phyloP scores from a whole-genome alignment of 2,888 invertebrate species.

The Heteropelma amictum region DNA sequence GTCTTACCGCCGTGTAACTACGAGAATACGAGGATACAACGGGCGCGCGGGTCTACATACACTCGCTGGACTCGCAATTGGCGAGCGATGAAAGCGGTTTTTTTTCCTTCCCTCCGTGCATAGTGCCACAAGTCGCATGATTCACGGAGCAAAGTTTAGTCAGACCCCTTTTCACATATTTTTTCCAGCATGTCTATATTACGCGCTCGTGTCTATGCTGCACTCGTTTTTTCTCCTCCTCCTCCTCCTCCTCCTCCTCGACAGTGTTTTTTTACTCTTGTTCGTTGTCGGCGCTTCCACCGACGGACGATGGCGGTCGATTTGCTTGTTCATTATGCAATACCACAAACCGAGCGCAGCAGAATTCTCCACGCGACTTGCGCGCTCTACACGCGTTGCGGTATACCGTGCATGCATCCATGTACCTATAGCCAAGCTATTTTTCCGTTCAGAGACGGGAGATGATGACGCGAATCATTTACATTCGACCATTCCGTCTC shows the following conservation, averaged over 20 bases:
- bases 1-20: slow-evolving; percentile 44
- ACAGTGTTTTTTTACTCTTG: not conserved
- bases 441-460: not conserved
- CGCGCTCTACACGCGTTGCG: too few relatives aligned
- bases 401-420: too few relatives aligned
- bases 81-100: slow-evolving; percentile 25
- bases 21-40: slow-evolving; percentile 22
- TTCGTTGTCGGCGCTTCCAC: not conserved
- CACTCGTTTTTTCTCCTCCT: too few relatives aligned
- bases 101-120: slow-evolving; percentile 15
- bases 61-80: slow-evolving; percentile 24
- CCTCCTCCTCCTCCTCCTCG: too few relatives aligned
- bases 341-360: too few relatives aligned
- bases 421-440: not conserved
- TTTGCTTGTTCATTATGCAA: slow-evolving; percentile 34
- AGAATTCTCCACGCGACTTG: too few relatives aligned
- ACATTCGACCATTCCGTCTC: slow-evolving; percentile 8
- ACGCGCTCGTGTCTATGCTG: too few relatives aligned
- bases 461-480: slow-evolving; percentile 25
- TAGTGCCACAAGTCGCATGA: slow-evolving; percentile 7
- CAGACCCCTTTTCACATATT: slow-evolving; percentile 2
- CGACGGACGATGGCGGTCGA: slow-evolving; percentile 33
- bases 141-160: slow-evolving; percentile 6
- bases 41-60: slow-evolving; percentile 34
- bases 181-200: too few relatives aligned